phyloP scores from a whole-genome alignment of 1,140 invertebrate species.

The Drosophila albomicans region DNA sequence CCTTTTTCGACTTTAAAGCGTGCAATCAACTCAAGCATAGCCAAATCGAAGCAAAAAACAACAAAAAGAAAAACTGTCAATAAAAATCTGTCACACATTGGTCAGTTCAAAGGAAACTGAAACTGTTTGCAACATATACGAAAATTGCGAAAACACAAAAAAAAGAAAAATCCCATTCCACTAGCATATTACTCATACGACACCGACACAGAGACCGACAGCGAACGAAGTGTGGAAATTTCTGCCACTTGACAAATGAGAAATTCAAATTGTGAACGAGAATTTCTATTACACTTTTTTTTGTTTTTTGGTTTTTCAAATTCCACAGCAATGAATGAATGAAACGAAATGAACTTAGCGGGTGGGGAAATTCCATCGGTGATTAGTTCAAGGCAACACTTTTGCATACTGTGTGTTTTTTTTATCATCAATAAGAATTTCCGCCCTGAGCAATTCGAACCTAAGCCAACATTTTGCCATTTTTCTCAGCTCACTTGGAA shows the following conservation, averaged over 20 bases:
- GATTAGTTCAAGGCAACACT: conserved; percentile 14
- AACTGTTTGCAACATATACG: conserved; percentile 8
- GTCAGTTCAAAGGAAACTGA: conserved; percentile 22
- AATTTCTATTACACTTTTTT: neutral
- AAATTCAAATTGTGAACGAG: conserved; percentile 19
- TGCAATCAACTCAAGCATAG: conserved; percentile 69
- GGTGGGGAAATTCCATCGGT: conserved; percentile 11
- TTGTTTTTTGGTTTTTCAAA: conserved; percentile 2
- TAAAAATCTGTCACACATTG: conserved; percentile 50
- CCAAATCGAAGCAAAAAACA: conserved; percentile 25
- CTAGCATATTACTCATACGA: conserved; percentile 62
- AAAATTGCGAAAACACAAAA: conserved; percentile 16
- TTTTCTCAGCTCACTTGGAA: neutral
- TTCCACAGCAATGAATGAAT: conserved; percentile 31
- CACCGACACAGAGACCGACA: neutral
- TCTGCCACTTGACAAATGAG: conserved; percentile 49
- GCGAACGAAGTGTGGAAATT: conserved; percentile 35
- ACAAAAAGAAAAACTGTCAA: conserved; percentile 49
- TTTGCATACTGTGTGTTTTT: neutral
- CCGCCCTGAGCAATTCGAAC: conserved; percentile 22
- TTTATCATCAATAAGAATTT: conserved; percentile 16
- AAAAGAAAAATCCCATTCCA: neutral
- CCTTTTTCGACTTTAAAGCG: conserved; percentile 49
- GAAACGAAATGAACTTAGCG: neutral
- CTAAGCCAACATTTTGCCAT: conserved; percentile 36